phyloP scores from a whole-genome alignment of 2,797 vertebrate species.

The Spinus pinus region DNA sequence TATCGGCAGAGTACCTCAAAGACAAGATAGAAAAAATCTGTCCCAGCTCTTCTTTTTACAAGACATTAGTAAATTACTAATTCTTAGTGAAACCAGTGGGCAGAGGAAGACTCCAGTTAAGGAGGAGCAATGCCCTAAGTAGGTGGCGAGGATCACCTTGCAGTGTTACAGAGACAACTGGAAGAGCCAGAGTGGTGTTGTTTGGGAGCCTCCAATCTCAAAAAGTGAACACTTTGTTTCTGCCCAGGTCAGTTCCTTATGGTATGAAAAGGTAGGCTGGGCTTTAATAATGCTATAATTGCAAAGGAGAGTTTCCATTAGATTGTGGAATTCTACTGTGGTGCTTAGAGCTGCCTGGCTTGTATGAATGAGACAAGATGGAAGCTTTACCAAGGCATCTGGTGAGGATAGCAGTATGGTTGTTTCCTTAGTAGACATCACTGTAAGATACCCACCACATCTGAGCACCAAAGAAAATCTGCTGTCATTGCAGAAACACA shows the following conservation, averaged over 20 bases:
- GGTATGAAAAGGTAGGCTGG: background rate
- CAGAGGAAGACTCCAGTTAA: background rate
- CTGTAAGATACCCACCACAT: rapidly evolving
- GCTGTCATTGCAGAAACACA: background rate
- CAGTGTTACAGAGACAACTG: background rate
- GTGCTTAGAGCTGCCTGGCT: background rate
- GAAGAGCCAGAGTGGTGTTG: rapidly evolving
- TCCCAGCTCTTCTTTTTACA: background rate
- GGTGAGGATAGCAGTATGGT: background rate
- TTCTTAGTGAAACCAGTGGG: background rate
- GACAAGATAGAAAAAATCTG: background rate
- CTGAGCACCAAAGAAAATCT: background rate
- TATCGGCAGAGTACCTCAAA: background rate
- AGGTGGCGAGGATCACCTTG: background rate
- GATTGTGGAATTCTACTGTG: background rate
- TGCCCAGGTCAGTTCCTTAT: background rate
- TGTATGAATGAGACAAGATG: background rate
- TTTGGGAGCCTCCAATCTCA: background rate
- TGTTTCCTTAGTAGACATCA: background rate
- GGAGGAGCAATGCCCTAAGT: background rate
- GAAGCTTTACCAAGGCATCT: background rate
- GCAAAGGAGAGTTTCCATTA: background rate
- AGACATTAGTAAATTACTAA: background rate
- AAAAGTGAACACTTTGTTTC: background rate
- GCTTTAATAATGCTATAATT: background rate